These are phyloP conservation scores for Brachionus rotundiformis DNA, from an alignment of 1,140 invertebrate species.

Conservation along the genomic window DNA sequence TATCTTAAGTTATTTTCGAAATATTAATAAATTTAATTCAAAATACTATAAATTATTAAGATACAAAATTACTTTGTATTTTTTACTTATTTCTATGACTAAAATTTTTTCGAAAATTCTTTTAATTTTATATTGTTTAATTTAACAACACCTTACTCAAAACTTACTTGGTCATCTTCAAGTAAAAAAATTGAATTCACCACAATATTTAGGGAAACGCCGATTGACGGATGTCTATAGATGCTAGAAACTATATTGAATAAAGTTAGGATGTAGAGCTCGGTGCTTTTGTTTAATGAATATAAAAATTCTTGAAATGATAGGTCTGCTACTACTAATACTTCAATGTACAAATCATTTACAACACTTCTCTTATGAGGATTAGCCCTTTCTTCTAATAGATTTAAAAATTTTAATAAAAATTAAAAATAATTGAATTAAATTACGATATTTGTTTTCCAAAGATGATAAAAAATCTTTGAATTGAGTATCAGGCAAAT, in stretches of 20 bases:
- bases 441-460: background rate
- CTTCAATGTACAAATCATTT: slow-evolving; percentile 78
- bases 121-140: too few relatives aligned
- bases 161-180: slow-evolving; percentile 69
- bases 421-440: background rate
- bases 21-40: too few relatives aligned
- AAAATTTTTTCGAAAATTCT: too few relatives aligned
- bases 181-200: slow-evolving; percentile 79
- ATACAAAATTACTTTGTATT: too few relatives aligned
- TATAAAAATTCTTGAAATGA: slow-evolving; percentile 77
- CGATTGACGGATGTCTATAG: slow-evolving; percentile 82
- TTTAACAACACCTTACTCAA: too few relatives aligned
- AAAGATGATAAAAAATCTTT: background rate
- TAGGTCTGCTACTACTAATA: slow-evolving; percentile 81
- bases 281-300: slow-evolving; percentile 55
- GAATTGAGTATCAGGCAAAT: background rate
- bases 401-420: background rate
- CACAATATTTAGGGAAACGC: slow-evolving; percentile 83
- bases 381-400: background rate
- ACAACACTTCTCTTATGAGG: slow-evolving; percentile 65
- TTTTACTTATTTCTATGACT: too few relatives aligned
- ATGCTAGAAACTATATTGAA: slow-evolving; percentile 83
- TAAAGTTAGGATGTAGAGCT: slow-evolving; percentile 78
- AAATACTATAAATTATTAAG: too few relatives aligned
- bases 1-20: too few relatives aligned